Evolutionary conservation across 2,113 vertebrate species (phyloP).

Genomic region (Rhinoptilus africanus): DNA sequence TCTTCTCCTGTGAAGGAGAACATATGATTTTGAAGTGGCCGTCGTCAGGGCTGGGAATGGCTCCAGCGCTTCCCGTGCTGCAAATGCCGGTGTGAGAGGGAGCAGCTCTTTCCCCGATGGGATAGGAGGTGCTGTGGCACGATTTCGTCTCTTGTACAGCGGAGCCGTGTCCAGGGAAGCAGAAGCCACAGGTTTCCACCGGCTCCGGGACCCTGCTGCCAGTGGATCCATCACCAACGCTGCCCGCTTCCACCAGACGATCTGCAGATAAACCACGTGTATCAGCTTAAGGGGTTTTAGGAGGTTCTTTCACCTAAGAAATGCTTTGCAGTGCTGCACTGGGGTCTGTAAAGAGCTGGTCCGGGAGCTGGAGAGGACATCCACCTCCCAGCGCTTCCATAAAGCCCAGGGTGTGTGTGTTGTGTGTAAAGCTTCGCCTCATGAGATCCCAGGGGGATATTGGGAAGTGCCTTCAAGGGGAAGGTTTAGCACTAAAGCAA

Average conservation of each 20-base stretch:
- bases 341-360: neutral
- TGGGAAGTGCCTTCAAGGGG: neutral
- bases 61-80: neutral
- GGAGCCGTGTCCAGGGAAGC: constrained; percentile 78
- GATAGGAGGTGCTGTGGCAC: neutral
- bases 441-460: neutral
- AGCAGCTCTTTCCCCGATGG: neutral
- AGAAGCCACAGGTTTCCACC: constrained; percentile 86
- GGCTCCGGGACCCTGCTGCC: constrained; percentile 65
- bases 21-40: constrained; percentile 70
- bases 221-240: neutral
- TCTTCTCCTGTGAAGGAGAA: constrained; percentile 70
- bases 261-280: constrained; percentile 14
- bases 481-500: neutral
- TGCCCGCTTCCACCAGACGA: constrained; percentile 28
- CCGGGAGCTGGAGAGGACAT: neutral
- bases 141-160: constrained; percentile 45
- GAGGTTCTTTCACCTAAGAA: neutral
- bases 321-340: neutral
- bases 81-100: neutral
- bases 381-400: neutral
- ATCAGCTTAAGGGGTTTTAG: neutral
- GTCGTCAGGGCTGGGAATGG: neutral
- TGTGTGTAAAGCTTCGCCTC: neutral
- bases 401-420: neutral